A percentile compares a stretch with the other conserved stretches of the same genome.
phyloP scores from a whole-genome alignment of 2,113 vertebrate genomes.

The Nerophis lumbriciformis region DNA sequence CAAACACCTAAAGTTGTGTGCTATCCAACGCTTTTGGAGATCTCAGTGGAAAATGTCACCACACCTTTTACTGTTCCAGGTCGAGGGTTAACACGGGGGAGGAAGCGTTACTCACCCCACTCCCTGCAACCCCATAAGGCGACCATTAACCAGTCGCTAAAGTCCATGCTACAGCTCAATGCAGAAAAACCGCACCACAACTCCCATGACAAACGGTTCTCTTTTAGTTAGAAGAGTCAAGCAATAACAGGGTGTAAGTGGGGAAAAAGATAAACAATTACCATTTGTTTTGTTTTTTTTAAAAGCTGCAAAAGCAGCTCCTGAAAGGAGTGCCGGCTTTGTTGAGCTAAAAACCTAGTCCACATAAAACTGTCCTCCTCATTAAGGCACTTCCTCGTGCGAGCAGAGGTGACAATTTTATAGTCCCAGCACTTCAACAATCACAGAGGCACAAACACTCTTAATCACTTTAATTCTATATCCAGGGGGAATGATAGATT shows the following conservation, averaged over 20 bases:
- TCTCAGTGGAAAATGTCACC: constrained; percentile 76
- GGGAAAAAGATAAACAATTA: constrained; percentile 66
- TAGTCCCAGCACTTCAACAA: constrained; percentile 75
- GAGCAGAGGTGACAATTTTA: constrained; percentile 90
- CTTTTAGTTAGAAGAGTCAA: constrained; percentile 69
- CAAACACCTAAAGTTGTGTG: constrained; percentile 53
- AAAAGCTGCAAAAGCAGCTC: constrained; percentile 45
- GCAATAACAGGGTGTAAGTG: constrained; percentile 40
- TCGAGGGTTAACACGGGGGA: constrained; percentile 88
- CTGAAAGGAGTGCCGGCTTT: constrained; percentile 66
- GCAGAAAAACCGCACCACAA: constrained; percentile 63
- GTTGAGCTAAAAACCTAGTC: constrained; percentile 73
- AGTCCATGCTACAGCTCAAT: constrained; percentile 68
- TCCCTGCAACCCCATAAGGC: constrained; percentile 75
- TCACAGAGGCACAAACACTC: constrained; percentile 68
- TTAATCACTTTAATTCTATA: constrained; percentile 68
- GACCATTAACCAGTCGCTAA: constrained; percentile 73
- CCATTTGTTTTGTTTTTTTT: constrained; percentile 53
- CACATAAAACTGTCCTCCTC: constrained; percentile 82
- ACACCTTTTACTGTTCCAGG: constrained; percentile 79
- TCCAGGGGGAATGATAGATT: constrained; percentile 18
- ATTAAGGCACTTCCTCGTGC: constrained; percentile 78
- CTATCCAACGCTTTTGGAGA: constrained; percentile 73
- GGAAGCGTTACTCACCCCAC: constrained; percentile 71
- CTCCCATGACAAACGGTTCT: constrained; percentile 66